Evolutionary conservation across 2,113 vertebrate genomes (phyloP), one percentile per base, ranked within the genome.

Genomic region (Cariama cristata): DNA sequence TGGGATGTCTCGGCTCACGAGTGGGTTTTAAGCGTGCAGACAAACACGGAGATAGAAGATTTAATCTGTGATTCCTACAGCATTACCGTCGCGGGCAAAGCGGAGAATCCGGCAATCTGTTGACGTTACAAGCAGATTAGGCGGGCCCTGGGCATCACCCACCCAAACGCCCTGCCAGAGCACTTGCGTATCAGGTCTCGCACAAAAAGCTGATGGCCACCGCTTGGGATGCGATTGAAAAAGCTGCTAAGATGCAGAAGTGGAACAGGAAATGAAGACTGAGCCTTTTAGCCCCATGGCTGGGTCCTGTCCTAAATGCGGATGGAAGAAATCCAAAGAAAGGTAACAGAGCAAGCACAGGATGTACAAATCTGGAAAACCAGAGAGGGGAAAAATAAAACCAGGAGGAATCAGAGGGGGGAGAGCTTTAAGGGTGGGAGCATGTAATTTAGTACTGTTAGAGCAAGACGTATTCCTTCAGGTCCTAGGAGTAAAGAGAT

Each of bases 41-140:
- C 80, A 81, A 92, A 81, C 73, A 81, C 0, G 0, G 73, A 75
- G 66, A 97, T 68, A 85, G 91, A 91, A 74, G 50, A 75, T 79
- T 91, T 95, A 92, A 93, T 96, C 93, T 0, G 1, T 38, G 45
- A 60, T 10, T 89, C 38, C 58, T 33, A 7, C 3, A 6, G 88
- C 81, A 95, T 96, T 89, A 96, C 22, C 1, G 26, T 59, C 18
- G 3, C 1, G 20, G 75, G 71, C 2, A 3, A 86, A 69, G 50
- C 1, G 2, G 45, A 56, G 94, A 93, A 89, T 87, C 95, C 44
- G 1, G 49, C 86, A 94, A 94, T 91, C 93, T 19, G 0, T 27
- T 89, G 84, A 96, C 58, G 62, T 90, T 58, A 15, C 73, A 95
- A 94, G 95, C 18, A 94, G 93, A 96, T 93, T 94, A 96, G 44